Evolutionary conservation across 2,888 invertebrate species (phyloP).

Genomic region (Nemotelus pantherinus): DNA sequence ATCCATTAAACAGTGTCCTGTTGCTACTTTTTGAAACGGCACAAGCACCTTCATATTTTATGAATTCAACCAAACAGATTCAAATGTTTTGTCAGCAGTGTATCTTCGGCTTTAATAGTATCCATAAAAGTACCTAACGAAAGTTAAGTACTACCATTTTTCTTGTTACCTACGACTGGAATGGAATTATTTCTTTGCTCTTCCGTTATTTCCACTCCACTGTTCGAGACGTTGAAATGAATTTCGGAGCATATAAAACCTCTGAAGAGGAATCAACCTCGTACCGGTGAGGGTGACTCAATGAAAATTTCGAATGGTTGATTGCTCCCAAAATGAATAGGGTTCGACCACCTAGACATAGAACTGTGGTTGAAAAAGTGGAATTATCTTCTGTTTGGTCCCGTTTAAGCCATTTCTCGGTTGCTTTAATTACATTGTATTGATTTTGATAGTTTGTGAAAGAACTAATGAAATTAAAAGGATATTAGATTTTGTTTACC

Average conservation of each 20-base stretch:
- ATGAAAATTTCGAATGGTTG: constrained; percentile 20
- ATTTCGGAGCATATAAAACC: no score
- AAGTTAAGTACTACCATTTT: constrained; percentile 32
- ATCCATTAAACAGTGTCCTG: no score
- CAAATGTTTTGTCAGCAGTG: background rate
- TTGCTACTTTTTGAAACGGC: background rate
- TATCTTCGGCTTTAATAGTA: constrained; percentile 31
- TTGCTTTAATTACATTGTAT: no score
- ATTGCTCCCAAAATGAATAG: constrained; percentile 4
- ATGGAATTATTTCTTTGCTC: constrained; percentile 27
- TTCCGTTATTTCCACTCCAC: background rate
- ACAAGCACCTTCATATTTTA: background rate
- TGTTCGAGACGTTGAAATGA: no score
- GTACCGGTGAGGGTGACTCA: constrained; percentile 4
- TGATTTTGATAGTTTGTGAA: no score
- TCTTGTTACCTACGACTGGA: constrained; percentile 29
- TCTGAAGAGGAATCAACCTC: no score
- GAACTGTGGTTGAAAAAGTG: constrained; percentile 14
- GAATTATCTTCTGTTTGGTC: background rate
- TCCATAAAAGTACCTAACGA: constrained; percentile 34
- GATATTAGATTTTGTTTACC: no score
- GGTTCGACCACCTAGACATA: constrained; percentile 8
- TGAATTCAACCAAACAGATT: background rate
- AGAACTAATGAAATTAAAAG: no score
- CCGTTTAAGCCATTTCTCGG: background rate